Percentiles rank a stretch among this genome's conserved stretches.
Evolutionary conservation across 1,140 invertebrate species (phyloP).

Genomic region (Drosophila ambigua): DNA sequence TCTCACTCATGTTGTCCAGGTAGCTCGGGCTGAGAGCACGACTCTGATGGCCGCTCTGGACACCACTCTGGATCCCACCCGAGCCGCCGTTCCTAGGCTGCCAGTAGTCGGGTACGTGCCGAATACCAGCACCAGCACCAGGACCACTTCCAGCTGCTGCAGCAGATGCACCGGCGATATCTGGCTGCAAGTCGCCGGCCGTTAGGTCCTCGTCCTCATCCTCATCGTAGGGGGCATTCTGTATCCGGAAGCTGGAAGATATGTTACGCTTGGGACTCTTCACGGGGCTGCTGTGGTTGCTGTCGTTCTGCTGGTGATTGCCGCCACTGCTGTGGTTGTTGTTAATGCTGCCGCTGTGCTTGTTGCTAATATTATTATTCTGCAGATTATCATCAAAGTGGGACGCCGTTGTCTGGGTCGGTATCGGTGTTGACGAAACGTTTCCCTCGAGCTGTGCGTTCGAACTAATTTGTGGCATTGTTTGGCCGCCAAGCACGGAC

Average conservation of each 20-base stretch:
- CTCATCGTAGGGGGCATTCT: conserved; percentile 60
- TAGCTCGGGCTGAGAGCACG: conserved; percentile 69
- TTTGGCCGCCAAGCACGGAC: conserved; percentile 72
- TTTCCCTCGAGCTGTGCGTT: conserved; percentile 82
- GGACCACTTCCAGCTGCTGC: conserved; percentile 34
- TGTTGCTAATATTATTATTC: conserved; percentile 46
- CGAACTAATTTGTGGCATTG: conserved; percentile 83
- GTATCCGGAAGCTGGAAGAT: conserved; percentile 64
- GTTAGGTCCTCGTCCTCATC: conserved; percentile 70
- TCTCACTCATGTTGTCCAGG: conserved; percentile 83
- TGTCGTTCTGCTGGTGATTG: conserved; percentile 42
- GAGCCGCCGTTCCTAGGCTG: conserved; percentile 65
- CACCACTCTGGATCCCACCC: conserved; percentile 26
- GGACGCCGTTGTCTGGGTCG: conserved; percentile 34
- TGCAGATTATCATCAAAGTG: conserved; percentile 74
- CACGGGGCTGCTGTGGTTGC: conserved; percentile 60
- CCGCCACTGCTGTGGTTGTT: conserved; percentile 35
- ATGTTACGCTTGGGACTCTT: conserved; percentile 55
- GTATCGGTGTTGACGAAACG: conserved; percentile 71
- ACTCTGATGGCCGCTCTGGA: conserved; percentile 63
- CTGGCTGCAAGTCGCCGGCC: conserved; percentile 28
- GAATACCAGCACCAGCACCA: conserved; percentile 24
- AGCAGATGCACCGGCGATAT: conserved; percentile 1
- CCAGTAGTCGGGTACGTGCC: conserved; percentile 71
- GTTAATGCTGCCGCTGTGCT: conserved; percentile 33